phyloP scores from a whole-genome alignment of 2,797 vertebrate genomes.

The Pangasius sanitwongsei region DNA sequence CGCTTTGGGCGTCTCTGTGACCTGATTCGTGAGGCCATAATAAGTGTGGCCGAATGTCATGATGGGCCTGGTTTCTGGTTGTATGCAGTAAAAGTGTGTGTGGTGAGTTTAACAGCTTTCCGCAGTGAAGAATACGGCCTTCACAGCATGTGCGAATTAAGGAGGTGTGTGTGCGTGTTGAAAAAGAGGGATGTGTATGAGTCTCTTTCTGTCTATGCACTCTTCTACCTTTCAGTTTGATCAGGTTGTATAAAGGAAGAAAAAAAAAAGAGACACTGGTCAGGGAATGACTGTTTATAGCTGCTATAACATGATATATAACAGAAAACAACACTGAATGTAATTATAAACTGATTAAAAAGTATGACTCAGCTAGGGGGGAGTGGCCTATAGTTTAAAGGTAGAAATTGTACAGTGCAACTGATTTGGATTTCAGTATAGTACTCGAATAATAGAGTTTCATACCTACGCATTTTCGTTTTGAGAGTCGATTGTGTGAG shows the following conservation, averaged over 20 bases:
- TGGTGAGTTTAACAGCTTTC: conserved; percentile 30
- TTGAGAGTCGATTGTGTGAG: neutral
- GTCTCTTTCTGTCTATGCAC: too few relatives aligned
- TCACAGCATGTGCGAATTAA: neutral
- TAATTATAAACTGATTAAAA: neutral
- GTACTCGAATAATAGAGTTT: neutral
- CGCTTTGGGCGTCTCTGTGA: conserved; percentile 26
- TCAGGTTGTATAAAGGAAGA: neutral
- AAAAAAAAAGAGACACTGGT: neutral
- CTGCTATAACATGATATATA: neutral
- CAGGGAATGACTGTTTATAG: neutral
- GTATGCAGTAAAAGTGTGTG: conserved; percentile 14
- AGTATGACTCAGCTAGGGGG: neutral
- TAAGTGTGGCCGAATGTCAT: conserved; percentile 31
- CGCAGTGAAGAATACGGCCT: neutral
- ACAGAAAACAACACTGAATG: neutral
- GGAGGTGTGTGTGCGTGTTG: neutral
- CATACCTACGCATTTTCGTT: neutral
- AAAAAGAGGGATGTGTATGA: neutral
- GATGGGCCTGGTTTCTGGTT: conserved; percentile 44
- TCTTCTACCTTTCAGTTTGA: neutral
- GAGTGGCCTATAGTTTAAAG: neutral
- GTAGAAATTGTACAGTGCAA: neutral
- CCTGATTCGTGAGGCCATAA: conserved; percentile 42
- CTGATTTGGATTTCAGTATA: neutral